Evolutionary conservation across 2,888 invertebrate genomes (phyloP).

Genomic region (Hirtodrosophila cameraria): DNA sequence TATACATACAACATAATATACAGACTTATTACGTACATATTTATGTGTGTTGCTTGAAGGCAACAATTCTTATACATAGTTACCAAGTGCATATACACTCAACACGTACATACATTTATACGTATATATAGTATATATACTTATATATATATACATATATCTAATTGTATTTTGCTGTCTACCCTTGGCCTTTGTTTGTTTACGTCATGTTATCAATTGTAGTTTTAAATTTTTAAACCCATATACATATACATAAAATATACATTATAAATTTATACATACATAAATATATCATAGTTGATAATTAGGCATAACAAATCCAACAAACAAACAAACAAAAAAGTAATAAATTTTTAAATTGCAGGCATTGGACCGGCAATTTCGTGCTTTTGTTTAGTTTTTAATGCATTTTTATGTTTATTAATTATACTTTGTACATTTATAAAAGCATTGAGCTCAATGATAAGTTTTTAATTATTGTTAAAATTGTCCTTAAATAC

Average conservation of each 20-base stretch:
- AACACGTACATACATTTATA: slow-evolving; percentile 43
- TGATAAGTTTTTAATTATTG: slow-evolving; percentile 75
- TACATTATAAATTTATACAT: slow-evolving; percentile 40
- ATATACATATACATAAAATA: slow-evolving; percentile 16
- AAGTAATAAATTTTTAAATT: slow-evolving; percentile 61
- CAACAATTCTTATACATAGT: slow-evolving; percentile 60
- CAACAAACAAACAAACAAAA: slow-evolving; percentile 23
- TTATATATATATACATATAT: slow-evolving; percentile 32
- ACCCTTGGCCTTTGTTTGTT: slow-evolving; percentile 73
- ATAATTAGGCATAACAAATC: slow-evolving; percentile 64
- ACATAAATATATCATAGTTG: slow-evolving; percentile 66
- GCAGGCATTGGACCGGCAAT: slow-evolving; percentile 69
- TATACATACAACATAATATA: slow-evolving; percentile 31
- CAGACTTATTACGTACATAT: slow-evolving; percentile 57
- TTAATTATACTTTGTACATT: slow-evolving; percentile 77
- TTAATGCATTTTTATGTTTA: slow-evolving; percentile 72
- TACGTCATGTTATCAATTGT: slow-evolving; percentile 75
- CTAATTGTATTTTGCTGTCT: slow-evolving; percentile 52
- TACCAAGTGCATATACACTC: slow-evolving; percentile 73
- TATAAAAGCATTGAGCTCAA: slow-evolving; percentile 65
- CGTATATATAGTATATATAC: slow-evolving; percentile 20
- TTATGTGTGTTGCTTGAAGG: slow-evolving; percentile 53
- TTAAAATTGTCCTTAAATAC: slow-evolving; percentile 66
- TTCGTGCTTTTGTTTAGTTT: slow-evolving; percentile 72
- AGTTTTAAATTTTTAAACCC: slow-evolving; percentile 64